Evolutionary conservation across 2,113 vertebrate genomes (phyloP), one percentile per base, ranked within the genome.

Genomic region (Phodopus roborovskii): DNA sequence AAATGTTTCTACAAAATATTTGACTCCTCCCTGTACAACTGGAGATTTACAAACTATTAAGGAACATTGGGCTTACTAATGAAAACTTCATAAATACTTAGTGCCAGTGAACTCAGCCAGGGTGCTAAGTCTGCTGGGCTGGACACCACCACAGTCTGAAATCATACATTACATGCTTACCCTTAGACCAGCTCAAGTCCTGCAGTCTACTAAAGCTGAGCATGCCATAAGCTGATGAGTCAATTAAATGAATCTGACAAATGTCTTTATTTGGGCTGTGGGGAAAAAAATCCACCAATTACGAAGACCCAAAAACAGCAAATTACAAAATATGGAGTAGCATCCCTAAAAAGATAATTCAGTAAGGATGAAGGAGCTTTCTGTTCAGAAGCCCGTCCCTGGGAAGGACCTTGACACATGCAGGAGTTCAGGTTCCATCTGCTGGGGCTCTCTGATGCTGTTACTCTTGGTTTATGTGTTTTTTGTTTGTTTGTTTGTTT

Each of bases 351-450:
- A 92, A 96, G n/a, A 83, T 42, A 58, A 50, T 77, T 83, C 45
- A 5, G 26, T 33, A 48, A 94, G 48, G 89, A 53, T 58, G 78
- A 93, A 91, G 64, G 92, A 75, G 24, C 5, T 91, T 60, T 83
- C 88, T 56, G 70, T 60, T 66, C 78, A 60, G 5, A 13, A 62
- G 39, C 90, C 53, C 74, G 48, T 89, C 91, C 89, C 96, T 90
- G 75, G 82, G 93, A 95, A 62, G 66, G 74, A 19, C 0, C 0
- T 33, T 5, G 48, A 28, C 64, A 56, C 64, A n/a, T 62, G 68
- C 66, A 75, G 95, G 89, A 96, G 95, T 68, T 91, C 85, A 42
- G 93, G 92, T 95, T 92, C 94, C 97, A 96, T 96, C 88, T 96
- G 42, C 62, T 50, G 50, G 70, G 16, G 26, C 24, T 66, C 28